phyloP scores from a whole-genome alignment of 1,140 invertebrate species.

The Zelostemma sp. region DNA sequence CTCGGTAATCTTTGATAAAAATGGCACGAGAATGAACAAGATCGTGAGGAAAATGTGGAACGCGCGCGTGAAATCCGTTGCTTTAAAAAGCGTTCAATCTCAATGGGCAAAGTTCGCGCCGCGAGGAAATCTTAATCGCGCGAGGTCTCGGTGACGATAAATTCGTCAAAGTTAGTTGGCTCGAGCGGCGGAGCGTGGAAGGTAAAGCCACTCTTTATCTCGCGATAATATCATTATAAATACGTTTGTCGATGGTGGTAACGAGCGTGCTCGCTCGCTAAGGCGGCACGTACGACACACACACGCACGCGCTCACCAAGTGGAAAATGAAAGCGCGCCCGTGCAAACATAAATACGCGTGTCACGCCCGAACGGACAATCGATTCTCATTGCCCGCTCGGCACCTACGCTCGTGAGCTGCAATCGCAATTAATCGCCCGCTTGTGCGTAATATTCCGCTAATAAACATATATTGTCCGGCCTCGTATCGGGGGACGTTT shows the following conservation, averaged over 20 bases:
- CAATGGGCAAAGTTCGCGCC: not conserved
- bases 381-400: constrained; percentile 51
- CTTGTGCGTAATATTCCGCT: constrained; percentile 48
- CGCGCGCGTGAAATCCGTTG: too few relatives aligned
- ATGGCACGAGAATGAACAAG: too few relatives aligned
- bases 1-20: constrained; percentile 31
- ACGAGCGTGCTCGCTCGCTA: constrained; percentile 50
- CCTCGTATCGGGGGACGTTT: constrained; percentile 33
- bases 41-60: too few relatives aligned
- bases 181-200: constrained; percentile 22
- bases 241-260: constrained; percentile 42
- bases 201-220: constrained; percentile 13
- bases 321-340: constrained; percentile 49
- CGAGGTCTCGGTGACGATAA: too few relatives aligned
- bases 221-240: constrained; percentile 27
- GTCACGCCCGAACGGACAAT: constrained; percentile 50
- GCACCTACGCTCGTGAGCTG: constrained; percentile 47
- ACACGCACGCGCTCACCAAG: constrained; percentile 17
- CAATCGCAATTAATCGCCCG: constrained; percentile 50
- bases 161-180: constrained; percentile 41
- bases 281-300: constrained; percentile 32
- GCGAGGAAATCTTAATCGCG: too few relatives aligned
- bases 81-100: not conserved
- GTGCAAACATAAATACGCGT: constrained; percentile 53
- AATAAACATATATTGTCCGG: constrained; percentile 46